Evolutionary conservation across 2,113 vertebrate species (phyloP), one percentile per base, ranked within the genome.

Genomic region (Dicerorhinus sumatrensis): DNA sequence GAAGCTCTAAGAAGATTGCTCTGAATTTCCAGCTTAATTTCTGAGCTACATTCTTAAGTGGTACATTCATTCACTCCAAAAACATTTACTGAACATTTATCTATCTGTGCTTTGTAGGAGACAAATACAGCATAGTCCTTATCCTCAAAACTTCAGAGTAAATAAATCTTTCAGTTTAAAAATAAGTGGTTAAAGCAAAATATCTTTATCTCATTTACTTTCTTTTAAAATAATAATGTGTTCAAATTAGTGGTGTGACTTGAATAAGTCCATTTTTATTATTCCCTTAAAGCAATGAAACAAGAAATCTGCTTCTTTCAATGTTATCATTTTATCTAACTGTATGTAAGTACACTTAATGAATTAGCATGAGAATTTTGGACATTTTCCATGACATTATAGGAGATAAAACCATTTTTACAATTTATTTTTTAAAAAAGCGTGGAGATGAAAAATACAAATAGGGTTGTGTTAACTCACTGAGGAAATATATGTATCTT

Each of bases 201-300:
- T 63, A 84, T 23, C 16, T 91, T 76, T 51, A 96, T 67, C 39
- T 83, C n/a, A 69, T 73, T 82, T 54, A 65, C 42, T 89, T 83
- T 62, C 17, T 81, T 93, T 92, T 29, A 63, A 91, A 87, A 80
- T 87, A 60, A 70, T 72, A 63, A 83, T n/a, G 39, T 76, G 3
- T 85, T 77, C 58, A 72, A 91, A 75, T 83, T 86, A 94, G 39
- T 92, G 63, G 46, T 83, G 4, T 81, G n/a, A 81, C 18, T 75
- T 89, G 33, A 96, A 94, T 63, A 17, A 97, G 42, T 54, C n/a
- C 3, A 73, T 94, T 62, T 96, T 96, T 94, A 77, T 58, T 89
- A 77, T 88, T 90, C 42, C 6, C 23, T 85, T 77, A 89, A 83
- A 89, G 27, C 29, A 94, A 48, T 67, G 56, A 92, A 82, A 81